Percentiles rank a stretch among this genome's conserved stretches.
Conservation (phyloP, 2,888 invertebrate genomes). For the Cerastis rubricosa region DNA sequence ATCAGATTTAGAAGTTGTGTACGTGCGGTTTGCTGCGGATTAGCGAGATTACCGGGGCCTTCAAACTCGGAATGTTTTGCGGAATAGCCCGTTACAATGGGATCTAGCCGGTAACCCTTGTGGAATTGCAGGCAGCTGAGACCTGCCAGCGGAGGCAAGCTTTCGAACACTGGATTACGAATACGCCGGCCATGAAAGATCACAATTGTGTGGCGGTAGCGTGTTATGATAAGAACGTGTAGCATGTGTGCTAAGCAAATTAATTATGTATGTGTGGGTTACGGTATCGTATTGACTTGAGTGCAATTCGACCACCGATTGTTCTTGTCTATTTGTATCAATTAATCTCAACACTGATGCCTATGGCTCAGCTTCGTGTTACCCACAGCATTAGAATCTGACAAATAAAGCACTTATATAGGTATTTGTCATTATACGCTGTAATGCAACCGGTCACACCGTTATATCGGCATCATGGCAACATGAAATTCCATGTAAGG, state of each 20-base stretch:
- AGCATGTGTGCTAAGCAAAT: background rate
- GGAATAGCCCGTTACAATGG: conserved; percentile 70
- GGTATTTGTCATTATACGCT: background rate
- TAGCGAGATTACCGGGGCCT: conserved; percentile 75
- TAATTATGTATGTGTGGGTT: too few species aligned
- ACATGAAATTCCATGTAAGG: background rate
- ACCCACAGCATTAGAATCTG: background rate
- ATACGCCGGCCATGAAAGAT: conserved; percentile 49
- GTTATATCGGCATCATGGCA: too few species aligned
- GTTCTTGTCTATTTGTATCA: background rate
- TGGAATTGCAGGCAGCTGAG: conserved; percentile 75
- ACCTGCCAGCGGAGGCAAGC: conserved; percentile 63
- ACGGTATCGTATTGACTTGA: background rate
- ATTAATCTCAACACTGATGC: background rate
- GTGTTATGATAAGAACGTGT: background rate
- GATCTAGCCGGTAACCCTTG: conserved; percentile 68
- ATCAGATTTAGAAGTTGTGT: conserved; percentile 75
- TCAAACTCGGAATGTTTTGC: conserved; percentile 76
- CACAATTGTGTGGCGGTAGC: background rate
- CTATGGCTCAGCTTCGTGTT: background rate
- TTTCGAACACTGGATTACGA: conserved; percentile 68
- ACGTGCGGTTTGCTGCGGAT: conserved; percentile 78
- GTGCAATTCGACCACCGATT: background rate
- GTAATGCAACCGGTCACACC: background rate
- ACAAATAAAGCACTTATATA: background rate